A percentile compares a stretch with the other conserved stretches of the same genome.
phyloP scores from a whole-genome alignment of 2,888 invertebrate genomes.

The Spicauda simplicius region DNA sequence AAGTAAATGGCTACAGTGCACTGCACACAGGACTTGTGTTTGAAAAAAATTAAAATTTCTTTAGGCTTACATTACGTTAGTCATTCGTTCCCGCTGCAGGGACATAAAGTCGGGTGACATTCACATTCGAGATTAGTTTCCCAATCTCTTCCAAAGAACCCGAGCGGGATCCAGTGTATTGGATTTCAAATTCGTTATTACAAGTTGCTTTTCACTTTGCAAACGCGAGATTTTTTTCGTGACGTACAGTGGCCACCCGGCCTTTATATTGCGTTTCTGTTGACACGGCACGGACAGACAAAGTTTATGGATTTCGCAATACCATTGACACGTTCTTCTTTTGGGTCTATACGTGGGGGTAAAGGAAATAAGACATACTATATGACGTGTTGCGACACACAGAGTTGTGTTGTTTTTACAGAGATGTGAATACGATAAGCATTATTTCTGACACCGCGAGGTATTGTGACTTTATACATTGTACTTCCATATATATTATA shows the following conservation, averaged over 20 bases:
- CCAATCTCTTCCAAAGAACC: constrained; percentile 44
- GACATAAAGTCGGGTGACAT: constrained; percentile 25
- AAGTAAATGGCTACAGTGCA: no score
- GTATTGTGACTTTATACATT: no score
- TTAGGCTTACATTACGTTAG: constrained; percentile 1
- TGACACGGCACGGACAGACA: constrained; percentile 14
- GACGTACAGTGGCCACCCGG: constrained; percentile 52
- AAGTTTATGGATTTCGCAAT: constrained; percentile 35
- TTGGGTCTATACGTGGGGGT: not conserved
- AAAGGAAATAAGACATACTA: no score
- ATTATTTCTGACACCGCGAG: no score
- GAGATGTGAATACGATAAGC: no score
- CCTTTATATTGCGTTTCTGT: constrained; percentile 57
- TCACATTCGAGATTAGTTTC: constrained; percentile 43
- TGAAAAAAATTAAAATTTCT: not conserved
- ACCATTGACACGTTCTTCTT: constrained; percentile 20
- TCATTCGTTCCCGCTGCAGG: constrained; percentile 5
- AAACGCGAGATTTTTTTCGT: constrained; percentile 65
- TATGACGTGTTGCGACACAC: no score
- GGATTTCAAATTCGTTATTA: constrained; percentile 78
- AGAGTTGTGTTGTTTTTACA: no score
- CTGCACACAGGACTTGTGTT: not conserved
- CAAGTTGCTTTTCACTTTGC: constrained; percentile 68
- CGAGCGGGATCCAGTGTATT: constrained; percentile 52
- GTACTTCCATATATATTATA: no score